These are phyloP conservation scores for Cladopsammia gracilis DNA, from an alignment of 64 coral and sea anemone species.

Conservation along the genomic window DNA sequence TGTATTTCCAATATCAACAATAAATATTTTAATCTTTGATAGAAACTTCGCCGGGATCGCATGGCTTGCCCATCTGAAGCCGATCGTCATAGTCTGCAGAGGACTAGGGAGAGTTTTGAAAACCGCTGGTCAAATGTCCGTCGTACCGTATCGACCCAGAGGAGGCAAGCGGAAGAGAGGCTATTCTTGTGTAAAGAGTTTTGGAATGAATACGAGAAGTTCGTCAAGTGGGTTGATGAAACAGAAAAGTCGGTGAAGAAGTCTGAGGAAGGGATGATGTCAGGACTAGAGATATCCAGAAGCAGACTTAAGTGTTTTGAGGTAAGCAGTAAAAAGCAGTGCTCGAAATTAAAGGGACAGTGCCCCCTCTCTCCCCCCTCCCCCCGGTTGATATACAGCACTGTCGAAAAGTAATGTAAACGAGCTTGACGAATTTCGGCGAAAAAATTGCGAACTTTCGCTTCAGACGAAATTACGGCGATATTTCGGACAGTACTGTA, in stretches of 20 bases:
- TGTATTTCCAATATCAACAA: neutral
- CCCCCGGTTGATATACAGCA: too few species aligned
- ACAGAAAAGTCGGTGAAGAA: slow-evolving; percentile 69
- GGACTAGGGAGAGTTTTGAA: slow-evolving; percentile 92
- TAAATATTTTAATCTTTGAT: neutral
- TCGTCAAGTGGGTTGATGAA: slow-evolving; percentile 83
- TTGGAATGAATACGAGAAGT: slow-evolving; percentile 93
- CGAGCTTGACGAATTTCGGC: too few species aligned
- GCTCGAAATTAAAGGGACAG: too few species aligned
- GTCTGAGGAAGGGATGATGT: slow-evolving; percentile 49
- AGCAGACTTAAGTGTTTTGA: slow-evolving; percentile 77
- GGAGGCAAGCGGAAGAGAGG: slow-evolving; percentile 86
- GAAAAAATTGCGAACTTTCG: too few species aligned
- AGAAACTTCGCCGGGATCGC: slow-evolving; percentile 93
- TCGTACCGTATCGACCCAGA: slow-evolving; percentile 65
- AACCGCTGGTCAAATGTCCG: slow-evolving; percentile 90
- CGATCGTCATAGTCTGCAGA: slow-evolving; percentile 69
- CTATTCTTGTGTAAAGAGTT: slow-evolving; percentile 87
- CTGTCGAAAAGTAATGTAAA: too few species aligned
- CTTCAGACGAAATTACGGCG: too few species aligned
- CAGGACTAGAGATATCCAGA: slow-evolving; percentile 68
- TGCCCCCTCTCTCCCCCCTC: too few species aligned
- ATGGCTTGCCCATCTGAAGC: slow-evolving; percentile 82
- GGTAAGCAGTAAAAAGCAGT: slow-evolving; percentile 34
- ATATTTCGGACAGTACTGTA: too few species aligned